Base-by-base conservation (phyloP, 2,797 vertebrate genomes). In the Bradypodion pumilum region DNA sequence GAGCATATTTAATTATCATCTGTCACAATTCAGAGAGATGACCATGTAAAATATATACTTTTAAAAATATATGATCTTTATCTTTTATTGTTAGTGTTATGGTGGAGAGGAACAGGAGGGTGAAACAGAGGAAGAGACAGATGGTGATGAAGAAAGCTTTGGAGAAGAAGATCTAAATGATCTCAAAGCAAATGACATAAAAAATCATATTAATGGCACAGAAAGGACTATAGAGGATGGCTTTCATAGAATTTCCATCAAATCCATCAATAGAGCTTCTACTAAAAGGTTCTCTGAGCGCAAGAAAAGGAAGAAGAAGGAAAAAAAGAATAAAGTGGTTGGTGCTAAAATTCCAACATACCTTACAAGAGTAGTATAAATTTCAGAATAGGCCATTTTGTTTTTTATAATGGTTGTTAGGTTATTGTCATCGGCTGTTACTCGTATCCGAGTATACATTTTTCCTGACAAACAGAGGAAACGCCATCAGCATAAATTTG, bases 211-310 rank as follows among this genome's bases (percentile, higher is more conserved):
- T 60, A 0, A 1, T 74, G 69, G 80, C 32, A 4, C 46, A 0
- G 80, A 80, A 25, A 7, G 80, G 40, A 32, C 75, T 68, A 78
- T 16, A 2, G 87, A 7, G 72, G n/a, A 56, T 40, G 91, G 75
- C 29, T 77, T 94, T 56, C 81, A 0, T 76, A 91, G 87, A 83
- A 82, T 74, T 52, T 92, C 90, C 1, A 93, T 84, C 75, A 89
- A 21, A 65, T 37, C 15, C 3, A 91, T 83, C 19, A 90, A 74
- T 72, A 90, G 8, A 1, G 12, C 0, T 8, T 86, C 83, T 52
- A 89, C 84, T 72, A 92, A 89, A 88, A 90, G 87, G 25, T 74
- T 63, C 7, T 85, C 5, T 2, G 44, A 78, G 72, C 60, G 70
- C 44, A 93, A 91, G 56, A 92, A 29, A 29, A 65, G 74, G 27